Evolutionary conservation across 1,140 invertebrate species (phyloP).

Genomic region (Ganaspis sp.): DNA sequence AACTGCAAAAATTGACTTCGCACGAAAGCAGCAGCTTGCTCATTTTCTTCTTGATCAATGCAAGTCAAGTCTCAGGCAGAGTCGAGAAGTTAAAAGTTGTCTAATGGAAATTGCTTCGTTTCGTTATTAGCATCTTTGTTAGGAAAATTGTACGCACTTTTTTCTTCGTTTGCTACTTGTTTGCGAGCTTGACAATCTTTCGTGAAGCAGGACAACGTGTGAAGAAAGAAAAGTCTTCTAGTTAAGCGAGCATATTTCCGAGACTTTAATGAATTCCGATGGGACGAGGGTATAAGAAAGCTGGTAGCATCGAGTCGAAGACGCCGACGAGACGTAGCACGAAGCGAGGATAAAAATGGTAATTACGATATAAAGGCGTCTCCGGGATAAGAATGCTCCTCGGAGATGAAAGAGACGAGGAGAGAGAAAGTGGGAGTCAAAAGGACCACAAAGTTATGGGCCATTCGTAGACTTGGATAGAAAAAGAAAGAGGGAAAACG

Average conservation of each 20-base stretch:
- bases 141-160: neutral
- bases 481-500: slow-evolving; percentile 26
- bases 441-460: slow-evolving; percentile 60
- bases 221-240: slow-evolving; percentile 60
- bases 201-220: neutral
- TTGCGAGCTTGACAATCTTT: slow-evolving; percentile 32
- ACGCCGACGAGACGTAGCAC: slow-evolving; percentile 40
- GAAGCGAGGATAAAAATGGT: slow-evolving; percentile 72
- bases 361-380: slow-evolving; percentile 73
- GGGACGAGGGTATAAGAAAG: slow-evolving; percentile 54
- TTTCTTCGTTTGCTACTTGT: neutral
- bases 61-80: neutral
- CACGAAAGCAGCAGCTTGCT: neutral
- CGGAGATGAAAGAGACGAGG: slow-evolving; percentile 36
- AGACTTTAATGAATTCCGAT: slow-evolving; percentile 74
- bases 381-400: slow-evolving; percentile 64
- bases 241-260: slow-evolving; percentile 63
- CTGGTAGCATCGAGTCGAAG: slow-evolving; percentile 36
- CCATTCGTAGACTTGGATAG: slow-evolving; percentile 46
- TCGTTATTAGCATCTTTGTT: neutral
- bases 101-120: slow-evolving; percentile 4
- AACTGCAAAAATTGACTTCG: neutral
- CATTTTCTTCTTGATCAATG: neutral
- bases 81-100: slow-evolving; percentile 11
- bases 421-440: slow-evolving; percentile 7